A percentile compares a stretch with the other conserved stretches of the same genome.
Evolutionary conservation across 2,888 invertebrate genomes (phyloP).

Genomic region (Sphinx pinastri): DNA sequence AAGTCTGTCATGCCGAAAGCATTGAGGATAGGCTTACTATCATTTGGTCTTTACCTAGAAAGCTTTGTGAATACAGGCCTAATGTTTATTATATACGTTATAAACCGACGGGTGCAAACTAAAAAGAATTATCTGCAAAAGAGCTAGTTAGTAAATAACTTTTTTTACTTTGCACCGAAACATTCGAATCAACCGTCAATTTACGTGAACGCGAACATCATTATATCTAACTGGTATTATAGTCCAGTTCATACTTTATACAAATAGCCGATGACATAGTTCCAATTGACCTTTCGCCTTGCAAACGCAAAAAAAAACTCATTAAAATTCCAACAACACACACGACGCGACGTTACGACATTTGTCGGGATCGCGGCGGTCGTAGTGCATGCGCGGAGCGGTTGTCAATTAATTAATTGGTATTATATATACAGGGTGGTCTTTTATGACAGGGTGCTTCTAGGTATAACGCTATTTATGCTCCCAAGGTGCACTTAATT

Average conservation of each 20-base stretch:
- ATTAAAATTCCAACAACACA: slow-evolving; percentile 34
- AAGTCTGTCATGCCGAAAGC: no score
- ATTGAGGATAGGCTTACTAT: no score
- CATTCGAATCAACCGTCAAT: background rate
- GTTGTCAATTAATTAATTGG: background rate
- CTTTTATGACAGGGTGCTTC: no score
- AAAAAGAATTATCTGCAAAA: no score
- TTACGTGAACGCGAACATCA: slow-evolving; percentile 1
- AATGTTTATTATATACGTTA: no score
- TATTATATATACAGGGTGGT: no score
- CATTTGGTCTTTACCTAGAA: no score
- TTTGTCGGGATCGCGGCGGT: slow-evolving; percentile 6
- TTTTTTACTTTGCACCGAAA: background rate
- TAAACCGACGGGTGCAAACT: no score
- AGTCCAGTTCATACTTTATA: slow-evolving; percentile 30
- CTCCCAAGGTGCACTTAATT: no score
- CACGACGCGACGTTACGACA: slow-evolving; percentile 30
- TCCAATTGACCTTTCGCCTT: slow-evolving; percentile 35
- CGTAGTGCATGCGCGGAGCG: slow-evolving; percentile 9
- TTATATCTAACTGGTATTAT: slow-evolving; percentile 25
- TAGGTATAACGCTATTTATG: no score
- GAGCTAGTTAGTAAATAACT: no score
- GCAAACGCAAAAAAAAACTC: slow-evolving; percentile 34
- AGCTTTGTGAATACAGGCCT: no score
- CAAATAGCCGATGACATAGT: slow-evolving; percentile 33